Percentiles rank a stretch among this genome's conserved stretches.
phyloP scores from a whole-genome alignment of 2,113 vertebrate genomes.

The Ochotona curzoniae region DNA sequence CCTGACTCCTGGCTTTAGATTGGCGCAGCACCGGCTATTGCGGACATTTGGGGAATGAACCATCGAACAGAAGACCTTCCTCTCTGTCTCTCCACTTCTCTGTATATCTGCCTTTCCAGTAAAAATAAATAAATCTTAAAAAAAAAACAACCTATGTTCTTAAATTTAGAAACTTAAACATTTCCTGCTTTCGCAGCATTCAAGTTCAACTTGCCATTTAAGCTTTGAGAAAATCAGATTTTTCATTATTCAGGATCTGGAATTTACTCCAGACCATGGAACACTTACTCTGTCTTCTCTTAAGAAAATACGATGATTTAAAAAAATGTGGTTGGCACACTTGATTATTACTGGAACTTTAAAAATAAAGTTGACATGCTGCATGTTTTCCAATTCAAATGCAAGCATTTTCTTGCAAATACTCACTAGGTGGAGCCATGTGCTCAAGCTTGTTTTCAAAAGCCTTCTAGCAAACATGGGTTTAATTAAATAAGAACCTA shows the following conservation, averaged over 20 bases:
- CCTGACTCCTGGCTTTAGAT: too few relatives aligned
- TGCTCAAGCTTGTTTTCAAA: constrained; percentile 30
- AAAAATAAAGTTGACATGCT: not conserved
- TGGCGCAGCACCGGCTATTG: too few relatives aligned
- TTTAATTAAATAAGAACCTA: not conserved
- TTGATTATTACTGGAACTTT: not conserved
- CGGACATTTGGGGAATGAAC: too few relatives aligned
- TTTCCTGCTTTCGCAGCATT: not conserved
- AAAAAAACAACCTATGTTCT: not conserved
- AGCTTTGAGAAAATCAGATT: not conserved
- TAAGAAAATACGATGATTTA: not conserved
- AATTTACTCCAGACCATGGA: not conserved
- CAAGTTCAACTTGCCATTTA: not conserved
- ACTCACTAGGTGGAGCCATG: constrained; percentile 74
- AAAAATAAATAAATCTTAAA: not conserved
- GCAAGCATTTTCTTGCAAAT: not conserved
- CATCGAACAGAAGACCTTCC: too few relatives aligned
- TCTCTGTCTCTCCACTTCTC: too few relatives aligned
- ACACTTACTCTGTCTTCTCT: not conserved
- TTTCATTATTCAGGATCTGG: not conserved
- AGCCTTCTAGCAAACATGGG: accelerated
- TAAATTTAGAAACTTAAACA: not conserved
- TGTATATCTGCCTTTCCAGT: too few relatives aligned
- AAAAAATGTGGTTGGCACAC: not conserved
- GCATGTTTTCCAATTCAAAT: not conserved